Evolutionary conservation across 2,888 invertebrate genomes (phyloP), one percentile per base, ranked within the genome.

Genomic region (Dusona sp.): DNA sequence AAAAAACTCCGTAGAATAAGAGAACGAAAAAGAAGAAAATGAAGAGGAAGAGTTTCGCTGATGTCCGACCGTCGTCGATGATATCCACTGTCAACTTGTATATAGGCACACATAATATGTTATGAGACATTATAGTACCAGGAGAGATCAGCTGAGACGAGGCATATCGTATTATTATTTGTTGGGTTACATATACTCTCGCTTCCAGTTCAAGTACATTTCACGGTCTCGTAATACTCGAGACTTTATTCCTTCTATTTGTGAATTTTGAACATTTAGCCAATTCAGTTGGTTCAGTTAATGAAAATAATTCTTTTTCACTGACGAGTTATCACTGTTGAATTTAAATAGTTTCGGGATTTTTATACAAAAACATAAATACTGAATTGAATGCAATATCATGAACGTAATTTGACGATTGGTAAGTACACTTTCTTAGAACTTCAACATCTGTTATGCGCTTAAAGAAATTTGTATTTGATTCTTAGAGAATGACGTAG

Each of bases 151-250:
- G 70, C 36, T 33, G 78, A 67, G 42, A 79, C 67, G 61, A 22
- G 68, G 38, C 45, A 19, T 91, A 89, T 90, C 88, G 89, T 91
- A 92, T 92, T 90, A 91, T 92, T 92, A 90, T 92, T 92, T 92
- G 91, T 91, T 91, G 89, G 90, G 90, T 91, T 91, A 91, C 89
- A 89, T 90, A 89, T 90, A 90, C 87, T 87, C 88, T 85, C 88
- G 89, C 90, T 90, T 86, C 90, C 89, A 90, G 91, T 91, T 91
- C 91, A 90, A 90, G 89, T 91, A 89, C 89, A 22, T 57, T 61
- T 33, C 48, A 22, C 51, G 7, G 36, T 68, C 73, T 25, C 68
- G 81, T 75, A 67, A 68, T 57, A 48, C 29, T 22, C 16, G n/a
- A 67, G 42, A 45, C 19, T 48, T 45, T 57, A n/a, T 19, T 33